Evolutionary conservation across 2,888 invertebrate species (phyloP), one percentile per base, ranked within the genome.

Genomic region (Trissolcus japonicus): DNA sequence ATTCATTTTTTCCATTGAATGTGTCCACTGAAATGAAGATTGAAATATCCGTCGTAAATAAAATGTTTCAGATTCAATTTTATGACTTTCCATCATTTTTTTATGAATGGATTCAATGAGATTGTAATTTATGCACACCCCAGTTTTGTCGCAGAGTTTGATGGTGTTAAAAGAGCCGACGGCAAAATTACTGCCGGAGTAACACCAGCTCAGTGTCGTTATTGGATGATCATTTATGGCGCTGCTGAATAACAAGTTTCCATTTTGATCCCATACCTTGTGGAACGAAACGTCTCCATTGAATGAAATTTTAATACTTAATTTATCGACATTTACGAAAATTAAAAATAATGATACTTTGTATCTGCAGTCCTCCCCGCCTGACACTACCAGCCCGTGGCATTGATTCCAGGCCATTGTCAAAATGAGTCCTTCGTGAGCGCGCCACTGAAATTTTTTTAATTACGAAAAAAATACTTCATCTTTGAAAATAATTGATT

Each of bases 381-480:
- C 99, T 3, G 99, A 98, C 13, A 97, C 94, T 25, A 99, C 93
- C 6, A 98, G 91, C 80, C 96, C 95, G 81, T 97, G 96, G 80
- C 95, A 95, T 0, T 95, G 94, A 88, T 98, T 99, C 99, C 99
- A 99, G 82, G 97, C 95, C 0, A 97, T 92, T 80, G 96, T 95
- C 71, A 99, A 90, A 72, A 99, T 94, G 1, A 98, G 90, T 1
- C 96, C 97, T 82, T 99, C 98, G 85, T 99, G 99, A 4, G 97
- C 99, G 87, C 95, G 95, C 98, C 98, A 98, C 71, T 67, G 55
- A 35, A 35, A 35, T 9, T 1, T 35, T n/a, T 11, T 11, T 7
- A 35, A 35, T 11, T 11, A 35, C 19, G 19, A 35, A 35, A 46
- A 14, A 14, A 16, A 46, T 46, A 35, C 1, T 7, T 35, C 35